Conservation (phyloP, 2,113 vertebrate species). For the Miniopterus natalensis region DNA sequence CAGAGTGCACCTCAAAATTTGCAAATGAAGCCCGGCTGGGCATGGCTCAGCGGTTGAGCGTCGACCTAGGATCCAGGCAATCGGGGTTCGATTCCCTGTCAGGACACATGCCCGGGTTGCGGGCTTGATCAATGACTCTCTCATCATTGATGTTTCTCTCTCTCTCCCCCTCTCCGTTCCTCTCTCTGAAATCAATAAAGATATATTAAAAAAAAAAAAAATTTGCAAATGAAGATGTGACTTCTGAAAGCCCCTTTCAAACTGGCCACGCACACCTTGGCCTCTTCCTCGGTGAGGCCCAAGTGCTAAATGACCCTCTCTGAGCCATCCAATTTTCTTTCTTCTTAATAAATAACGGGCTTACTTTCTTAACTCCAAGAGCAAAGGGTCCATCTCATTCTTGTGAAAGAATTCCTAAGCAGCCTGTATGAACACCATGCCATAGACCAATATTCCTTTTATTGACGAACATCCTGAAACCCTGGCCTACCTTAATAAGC, state of each 20-base stretch:
- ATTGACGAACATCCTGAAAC: constrained; percentile 69
- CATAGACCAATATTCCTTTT: background rate
- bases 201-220: too few species aligned
- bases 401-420: background rate
- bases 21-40: background rate
- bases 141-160: too few species aligned
- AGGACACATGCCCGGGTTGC: too few species aligned
- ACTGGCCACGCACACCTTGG: background rate
- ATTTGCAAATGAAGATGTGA: background rate
- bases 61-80: too few species aligned
- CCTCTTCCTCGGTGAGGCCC: background rate
- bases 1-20: background rate
- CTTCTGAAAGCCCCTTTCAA: constrained; percentile 39
- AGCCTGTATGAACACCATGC: background rate
- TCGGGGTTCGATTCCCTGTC: too few species aligned
- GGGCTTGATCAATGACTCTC: too few species aligned
- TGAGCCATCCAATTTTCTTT: background rate
- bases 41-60: too few species aligned
- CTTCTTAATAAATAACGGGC: background rate
- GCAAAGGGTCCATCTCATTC: background rate
- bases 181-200: too few species aligned
- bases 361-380: constrained; percentile 6
- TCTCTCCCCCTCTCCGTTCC: too few species aligned
- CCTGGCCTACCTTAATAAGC: constrained; percentile 57
- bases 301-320: background rate